Conservation (phyloP, 2,797 vertebrate species). For the Sebastes cheni region DNA sequence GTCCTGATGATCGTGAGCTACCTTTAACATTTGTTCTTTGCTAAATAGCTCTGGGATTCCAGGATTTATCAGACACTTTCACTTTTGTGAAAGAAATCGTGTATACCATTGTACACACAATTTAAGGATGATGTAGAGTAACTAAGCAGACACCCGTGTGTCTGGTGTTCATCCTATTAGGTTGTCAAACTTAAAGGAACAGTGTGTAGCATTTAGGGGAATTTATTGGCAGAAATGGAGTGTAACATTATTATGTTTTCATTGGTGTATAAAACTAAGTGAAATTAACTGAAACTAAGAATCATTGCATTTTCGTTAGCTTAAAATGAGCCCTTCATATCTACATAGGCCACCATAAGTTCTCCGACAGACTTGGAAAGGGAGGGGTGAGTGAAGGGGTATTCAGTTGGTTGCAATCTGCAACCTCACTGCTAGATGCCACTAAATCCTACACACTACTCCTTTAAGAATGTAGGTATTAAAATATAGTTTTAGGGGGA, state of each 20-base stretch:
- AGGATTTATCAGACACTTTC: not conserved
- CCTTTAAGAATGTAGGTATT: not conserved
- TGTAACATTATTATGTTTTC: not conserved
- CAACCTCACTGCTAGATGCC: too few relatives aligned
- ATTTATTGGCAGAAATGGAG: not conserved
- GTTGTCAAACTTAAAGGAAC: not conserved
- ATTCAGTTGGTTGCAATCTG: too few relatives aligned
- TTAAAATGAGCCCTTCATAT: too few relatives aligned
- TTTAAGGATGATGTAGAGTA: not conserved
- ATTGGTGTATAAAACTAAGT: too few relatives aligned
- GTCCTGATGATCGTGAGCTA: not conserved
- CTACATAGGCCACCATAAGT: not conserved
- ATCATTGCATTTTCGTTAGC: not conserved
- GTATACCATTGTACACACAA: not conserved
- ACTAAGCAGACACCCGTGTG: not conserved
- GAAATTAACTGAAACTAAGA: not conserved
- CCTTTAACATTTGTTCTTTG: not conserved
- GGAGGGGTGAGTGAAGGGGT: too few relatives aligned
- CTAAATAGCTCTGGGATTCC: not conserved
- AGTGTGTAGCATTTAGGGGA: not conserved
- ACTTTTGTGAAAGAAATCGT: not conserved
- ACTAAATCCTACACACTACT: not conserved
- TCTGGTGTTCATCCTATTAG: not conserved
- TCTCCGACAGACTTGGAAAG: too few relatives aligned
- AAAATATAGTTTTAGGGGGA: slow-evolving; percentile 14